Conservation (phyloP, 2,113 vertebrate genomes). For the Cyphomyrus discorhynchus region DNA sequence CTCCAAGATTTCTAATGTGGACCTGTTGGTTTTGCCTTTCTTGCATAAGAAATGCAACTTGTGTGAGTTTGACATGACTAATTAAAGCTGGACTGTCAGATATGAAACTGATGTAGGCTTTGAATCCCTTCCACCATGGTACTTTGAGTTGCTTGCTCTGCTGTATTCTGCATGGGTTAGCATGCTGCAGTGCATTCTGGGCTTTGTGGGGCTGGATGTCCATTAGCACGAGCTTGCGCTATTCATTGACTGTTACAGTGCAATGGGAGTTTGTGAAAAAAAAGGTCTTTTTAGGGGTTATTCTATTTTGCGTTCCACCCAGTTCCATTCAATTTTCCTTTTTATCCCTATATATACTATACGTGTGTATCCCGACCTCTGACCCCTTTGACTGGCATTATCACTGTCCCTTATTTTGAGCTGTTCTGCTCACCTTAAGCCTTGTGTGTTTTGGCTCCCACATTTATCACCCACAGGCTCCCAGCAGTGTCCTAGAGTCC, state of each 20-base stretch:
- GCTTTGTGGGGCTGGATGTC: not conserved
- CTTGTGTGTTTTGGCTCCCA: not conserved
- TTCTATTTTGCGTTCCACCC: not conserved
- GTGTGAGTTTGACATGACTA: not conserved
- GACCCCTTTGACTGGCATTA: not conserved
- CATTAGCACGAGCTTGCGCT: not conserved
- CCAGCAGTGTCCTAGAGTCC: conserved; percentile 96
- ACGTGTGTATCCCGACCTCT: not conserved
- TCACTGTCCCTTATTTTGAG: not conserved
- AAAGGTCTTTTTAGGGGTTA: not conserved
- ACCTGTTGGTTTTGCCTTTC: not conserved
- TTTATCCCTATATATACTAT: not conserved
- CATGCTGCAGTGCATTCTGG: conserved; percentile 8
- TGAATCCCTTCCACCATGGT: not conserved
- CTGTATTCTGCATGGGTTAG: not conserved
- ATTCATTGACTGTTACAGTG: not conserved
- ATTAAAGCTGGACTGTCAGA: not conserved
- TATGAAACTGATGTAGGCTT: not conserved
- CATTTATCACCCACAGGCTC: conserved; percentile 64
- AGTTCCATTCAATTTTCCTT: conserved; percentile 1
- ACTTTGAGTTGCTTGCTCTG: not conserved
- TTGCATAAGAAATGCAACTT: not conserved
- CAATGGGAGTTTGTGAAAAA: not conserved
- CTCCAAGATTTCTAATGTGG: not conserved
- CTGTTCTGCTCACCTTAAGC: not conserved